Base-by-base conservation (phyloP, 2,888 invertebrate species). In the Lycophotia porphyrea region DNA sequence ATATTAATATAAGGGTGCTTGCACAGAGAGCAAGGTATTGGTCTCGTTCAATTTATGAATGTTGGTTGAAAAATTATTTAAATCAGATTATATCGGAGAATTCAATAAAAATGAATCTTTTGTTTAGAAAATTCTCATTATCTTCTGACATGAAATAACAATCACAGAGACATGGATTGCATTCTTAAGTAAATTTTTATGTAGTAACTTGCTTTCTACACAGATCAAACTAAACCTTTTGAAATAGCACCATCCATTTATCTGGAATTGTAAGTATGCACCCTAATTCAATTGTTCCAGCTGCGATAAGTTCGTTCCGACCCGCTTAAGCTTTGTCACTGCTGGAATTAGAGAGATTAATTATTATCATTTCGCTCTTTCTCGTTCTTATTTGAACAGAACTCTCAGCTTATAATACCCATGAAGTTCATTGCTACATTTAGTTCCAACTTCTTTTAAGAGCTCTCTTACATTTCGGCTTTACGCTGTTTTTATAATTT, bases 261-360 rank as follows among this genome's bases (percentile, higher is more conserved):
- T 71, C 66, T 72, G 7, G 18, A 81, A 52, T 78, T 80, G 77
- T 82, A 84, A 77, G 52, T 74, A 67, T 75, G 78, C 71, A 78
- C 71, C 74, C 69, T 72, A 78, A 77, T 72, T 76, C 82, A 85
- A 86, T 83, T 76, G 79, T 85, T 83, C 72, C 72, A 82, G 36
- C 73, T 79, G 77, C 77, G 70, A 83, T 84, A 74, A 78, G 76
- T 78, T 71, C 64, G 73, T 88, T 87, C 69, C 65, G 69, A 67
- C 74, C 74, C 80, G 87, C 72, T 78, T 79, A 67, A 76, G 68
- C 84, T 78, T 77, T 81, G 76, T 88, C 61, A 76, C 76, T 86
- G 67, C 58, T 73, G 49, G 71, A 73, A 73, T 74, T 71, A 74
- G 55, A 67, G 58, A 72, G 60, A 82, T 82, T 70, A 82, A 76